Evolutionary conservation across 2,797 vertebrate species (phyloP).

Genomic region (Bufotes viridis): DNA sequence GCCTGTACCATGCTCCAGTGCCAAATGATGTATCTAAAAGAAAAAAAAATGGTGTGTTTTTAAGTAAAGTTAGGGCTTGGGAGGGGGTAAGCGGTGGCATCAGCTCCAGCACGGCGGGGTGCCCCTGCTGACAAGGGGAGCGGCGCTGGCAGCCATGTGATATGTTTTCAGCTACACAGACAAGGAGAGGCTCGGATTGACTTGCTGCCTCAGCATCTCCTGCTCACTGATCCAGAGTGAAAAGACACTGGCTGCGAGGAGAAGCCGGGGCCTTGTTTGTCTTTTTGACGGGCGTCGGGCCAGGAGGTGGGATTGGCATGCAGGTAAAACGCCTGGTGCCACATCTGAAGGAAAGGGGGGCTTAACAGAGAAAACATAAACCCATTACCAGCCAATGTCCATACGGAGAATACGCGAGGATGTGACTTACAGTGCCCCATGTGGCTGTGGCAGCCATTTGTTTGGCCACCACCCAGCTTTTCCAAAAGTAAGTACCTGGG

Average conservation of each 20-base stretch:
- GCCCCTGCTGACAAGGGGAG: conserved; percentile 17
- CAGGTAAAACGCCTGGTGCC: not conserved
- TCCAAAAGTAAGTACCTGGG: too few relatives aligned
- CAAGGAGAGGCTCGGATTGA: conserved; percentile 54
- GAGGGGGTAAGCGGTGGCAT: conserved; percentile 17
- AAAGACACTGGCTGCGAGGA: conserved; percentile 24
- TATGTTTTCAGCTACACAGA: conserved; percentile 39
- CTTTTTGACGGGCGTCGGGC: not conserved
- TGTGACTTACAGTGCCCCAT: not conserved
- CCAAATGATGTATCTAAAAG: not conserved
- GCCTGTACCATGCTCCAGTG: too few relatives aligned
- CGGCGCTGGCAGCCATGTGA: conserved; percentile 25
- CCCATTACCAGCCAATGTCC: not conserved
- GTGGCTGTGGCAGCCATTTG: not conserved
- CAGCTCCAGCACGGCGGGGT: conserved; percentile 16
- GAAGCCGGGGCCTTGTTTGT: conserved; percentile 40
- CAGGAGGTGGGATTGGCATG: not conserved
- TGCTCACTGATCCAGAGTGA: conserved; percentile 33
- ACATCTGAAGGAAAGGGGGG: not conserved
- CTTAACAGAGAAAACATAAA: not conserved
- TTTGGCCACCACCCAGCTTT: not conserved
- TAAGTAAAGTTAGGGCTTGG: not conserved
- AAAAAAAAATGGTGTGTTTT: not conserved
- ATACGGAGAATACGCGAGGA: not conserved
- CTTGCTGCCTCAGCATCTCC: conserved; percentile 57